Evolutionary conservation across 1,140 invertebrate genomes (phyloP).

Genomic region (Elysia chlorotica): DNA sequence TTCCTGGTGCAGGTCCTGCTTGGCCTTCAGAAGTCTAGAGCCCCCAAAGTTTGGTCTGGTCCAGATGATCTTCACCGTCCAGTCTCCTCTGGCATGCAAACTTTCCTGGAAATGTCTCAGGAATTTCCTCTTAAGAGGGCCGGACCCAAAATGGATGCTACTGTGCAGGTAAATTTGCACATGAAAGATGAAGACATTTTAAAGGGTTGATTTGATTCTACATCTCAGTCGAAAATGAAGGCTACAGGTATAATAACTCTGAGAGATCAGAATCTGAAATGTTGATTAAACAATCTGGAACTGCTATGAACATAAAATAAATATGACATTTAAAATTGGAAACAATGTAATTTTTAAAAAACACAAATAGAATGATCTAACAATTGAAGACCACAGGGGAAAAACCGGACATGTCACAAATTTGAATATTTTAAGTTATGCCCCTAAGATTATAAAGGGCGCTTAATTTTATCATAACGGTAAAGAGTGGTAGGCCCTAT

Average conservation of each 20-base stretch:
- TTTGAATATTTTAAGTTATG: no score
- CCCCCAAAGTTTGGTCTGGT: conserved; percentile 7
- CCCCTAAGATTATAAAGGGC: no score
- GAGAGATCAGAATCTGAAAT: neutral
- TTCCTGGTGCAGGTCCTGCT: no score
- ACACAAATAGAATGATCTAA: no score
- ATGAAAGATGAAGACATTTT: neutral
- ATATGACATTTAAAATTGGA: no score
- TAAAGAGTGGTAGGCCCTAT: no score
- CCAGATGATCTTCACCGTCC: conserved; percentile 56
- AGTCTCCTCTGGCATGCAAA: conserved; percentile 73
- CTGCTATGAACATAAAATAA: neutral
- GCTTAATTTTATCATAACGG: no score
- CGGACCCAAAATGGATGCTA: conserved; percentile 76
- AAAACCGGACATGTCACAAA: no score
- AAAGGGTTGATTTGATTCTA: neutral
- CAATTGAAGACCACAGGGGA: no score
- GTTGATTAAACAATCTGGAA: neutral
- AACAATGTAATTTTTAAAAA: neutral
- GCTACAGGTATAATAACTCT: neutral
- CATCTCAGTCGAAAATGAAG: neutral
- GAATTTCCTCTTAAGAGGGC: conserved; percentile 81
- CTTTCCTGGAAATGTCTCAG: conserved; percentile 73
- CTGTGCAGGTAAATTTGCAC: conserved; percentile 68
- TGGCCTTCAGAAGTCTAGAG: conserved; percentile 5